These are phyloP conservation scores for Pluvianellus socialis DNA, from an alignment of 2,113 vertebrate genomes.

Conservation along the genomic window DNA sequence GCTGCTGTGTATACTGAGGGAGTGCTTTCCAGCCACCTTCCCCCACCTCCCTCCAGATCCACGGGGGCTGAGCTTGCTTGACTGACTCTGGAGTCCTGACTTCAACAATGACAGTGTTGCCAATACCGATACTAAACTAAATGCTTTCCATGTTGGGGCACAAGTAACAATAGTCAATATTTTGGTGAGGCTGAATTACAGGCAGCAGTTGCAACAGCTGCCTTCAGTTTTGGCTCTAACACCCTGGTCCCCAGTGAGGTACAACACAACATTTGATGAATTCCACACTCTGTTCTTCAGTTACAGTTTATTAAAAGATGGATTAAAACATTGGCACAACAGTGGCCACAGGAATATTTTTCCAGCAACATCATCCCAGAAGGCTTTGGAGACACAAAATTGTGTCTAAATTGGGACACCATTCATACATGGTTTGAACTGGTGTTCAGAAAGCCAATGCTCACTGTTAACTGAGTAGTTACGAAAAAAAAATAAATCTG, in stretches of 20 bases:
- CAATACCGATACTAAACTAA: slow-evolving; percentile 54
- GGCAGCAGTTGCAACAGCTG: slow-evolving; percentile 69
- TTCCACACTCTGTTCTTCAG: slow-evolving; percentile 69
- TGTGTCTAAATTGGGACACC: slow-evolving; percentile 56
- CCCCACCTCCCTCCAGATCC: background rate
- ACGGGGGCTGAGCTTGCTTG: background rate
- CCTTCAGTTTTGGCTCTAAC: slow-evolving; percentile 58
- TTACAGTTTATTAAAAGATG: slow-evolving; percentile 76
- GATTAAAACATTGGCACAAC: slow-evolving; percentile 74
- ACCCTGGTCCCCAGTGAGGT: slow-evolving; percentile 60
- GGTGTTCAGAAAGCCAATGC: slow-evolving; percentile 40
- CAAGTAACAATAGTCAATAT: slow-evolving; percentile 69
- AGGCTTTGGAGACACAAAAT: slow-evolving; percentile 1
- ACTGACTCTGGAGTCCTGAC: slow-evolving; percentile 7
- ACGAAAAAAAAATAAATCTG: background rate
- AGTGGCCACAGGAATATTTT: slow-evolving; percentile 65
- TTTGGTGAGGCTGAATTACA: slow-evolving; percentile 59
- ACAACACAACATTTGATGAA: slow-evolving; percentile 60
- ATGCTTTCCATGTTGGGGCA: slow-evolving; percentile 60
- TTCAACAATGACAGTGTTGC: slow-evolving; percentile 38
- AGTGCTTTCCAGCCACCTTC: background rate
- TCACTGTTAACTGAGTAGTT: background rate
- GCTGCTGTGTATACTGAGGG: background rate
- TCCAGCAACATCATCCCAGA: slow-evolving; percentile 65
- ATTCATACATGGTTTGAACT: slow-evolving; percentile 7